phyloP scores from a whole-genome alignment of 2,113 vertebrate genomes.

The Tenrec ecaudatus region DNA sequence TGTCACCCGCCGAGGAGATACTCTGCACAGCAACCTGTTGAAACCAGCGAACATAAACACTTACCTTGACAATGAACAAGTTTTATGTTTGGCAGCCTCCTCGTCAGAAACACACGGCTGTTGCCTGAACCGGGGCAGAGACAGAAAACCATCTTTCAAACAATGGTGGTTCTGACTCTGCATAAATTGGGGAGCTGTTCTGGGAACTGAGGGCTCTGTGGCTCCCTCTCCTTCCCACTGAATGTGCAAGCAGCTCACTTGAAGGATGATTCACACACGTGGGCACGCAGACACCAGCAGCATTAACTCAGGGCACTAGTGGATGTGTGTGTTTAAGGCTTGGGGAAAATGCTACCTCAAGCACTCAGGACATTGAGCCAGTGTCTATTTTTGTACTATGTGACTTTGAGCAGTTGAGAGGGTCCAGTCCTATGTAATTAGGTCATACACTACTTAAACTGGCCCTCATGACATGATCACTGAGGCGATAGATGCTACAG shows the following conservation, averaged over 20 bases:
- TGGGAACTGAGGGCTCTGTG: not conserved
- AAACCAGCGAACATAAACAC: constrained; percentile 51
- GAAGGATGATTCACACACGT: not conserved
- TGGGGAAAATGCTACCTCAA: not conserved
- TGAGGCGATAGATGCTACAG: too few species aligned
- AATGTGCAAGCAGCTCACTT: not conserved
- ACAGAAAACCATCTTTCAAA: constrained; percentile 37
- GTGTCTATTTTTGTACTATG: not conserved
- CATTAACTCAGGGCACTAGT: not conserved
- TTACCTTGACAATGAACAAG: constrained; percentile 53
- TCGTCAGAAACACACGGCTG: not conserved
- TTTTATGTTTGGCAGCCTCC: not conserved
- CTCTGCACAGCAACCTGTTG: constrained; percentile 58
- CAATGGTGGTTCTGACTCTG: not conserved
- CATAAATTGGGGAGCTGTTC: constrained; percentile 43
- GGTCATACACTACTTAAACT: not conserved
- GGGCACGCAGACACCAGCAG: not conserved
- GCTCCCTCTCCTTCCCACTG: not conserved
- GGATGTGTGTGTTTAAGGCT: not conserved
- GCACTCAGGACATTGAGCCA: not conserved
- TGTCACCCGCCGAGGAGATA: not conserved
- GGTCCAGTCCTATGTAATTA: not conserved
- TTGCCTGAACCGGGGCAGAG: constrained; percentile 25
- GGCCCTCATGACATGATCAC: too few species aligned
- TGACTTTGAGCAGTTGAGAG: not conserved